phyloP scores from a whole-genome alignment of 2,797 vertebrate genomes.

The Platyrinchus mystaceus region DNA sequence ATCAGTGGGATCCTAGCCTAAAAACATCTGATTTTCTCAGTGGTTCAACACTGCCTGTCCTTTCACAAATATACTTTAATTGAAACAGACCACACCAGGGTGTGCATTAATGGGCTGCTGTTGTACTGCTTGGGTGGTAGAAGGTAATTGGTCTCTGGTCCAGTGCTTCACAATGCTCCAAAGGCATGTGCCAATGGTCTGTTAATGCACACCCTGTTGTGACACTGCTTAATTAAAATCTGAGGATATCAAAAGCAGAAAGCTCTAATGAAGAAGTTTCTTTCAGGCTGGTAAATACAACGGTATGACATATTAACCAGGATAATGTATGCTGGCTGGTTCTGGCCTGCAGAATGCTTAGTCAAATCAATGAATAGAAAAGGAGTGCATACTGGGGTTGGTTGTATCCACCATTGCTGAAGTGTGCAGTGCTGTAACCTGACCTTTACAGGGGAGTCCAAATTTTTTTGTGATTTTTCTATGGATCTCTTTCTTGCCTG shows the following conservation, averaged over 20 bases:
- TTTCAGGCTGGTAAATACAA: neutral
- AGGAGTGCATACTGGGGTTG: neutral
- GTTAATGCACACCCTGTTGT: slow-evolving; percentile 60
- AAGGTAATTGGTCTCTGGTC: slow-evolving; percentile 67
- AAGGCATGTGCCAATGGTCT: slow-evolving; percentile 19
- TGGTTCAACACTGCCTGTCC: neutral
- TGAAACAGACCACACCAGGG: slow-evolving; percentile 38
- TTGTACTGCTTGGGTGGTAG: slow-evolving; percentile 44
- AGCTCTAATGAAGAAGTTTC: slow-evolving; percentile 18
- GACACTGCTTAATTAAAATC: slow-evolving; percentile 63
- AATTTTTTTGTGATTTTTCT: neutral
- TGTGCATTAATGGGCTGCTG: slow-evolving; percentile 34
- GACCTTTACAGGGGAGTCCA: neutral
- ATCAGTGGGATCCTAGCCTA: slow-evolving; percentile 1
- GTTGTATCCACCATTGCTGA: neutral
- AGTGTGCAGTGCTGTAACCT: neutral
- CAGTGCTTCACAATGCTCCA: slow-evolving; percentile 49
- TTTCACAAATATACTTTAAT: slow-evolving; percentile 53
- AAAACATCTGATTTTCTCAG: slow-evolving; percentile 19
- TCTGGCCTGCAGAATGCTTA: neutral
- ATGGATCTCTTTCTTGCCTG: neutral
- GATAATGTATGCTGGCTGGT: neutral
- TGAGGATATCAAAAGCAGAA: slow-evolving; percentile 24
- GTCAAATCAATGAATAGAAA: neutral
- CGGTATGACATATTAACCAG: neutral